Conservation (phyloP, 2,797 vertebrate genomes). For the Rhynchotus rufescens region DNA sequence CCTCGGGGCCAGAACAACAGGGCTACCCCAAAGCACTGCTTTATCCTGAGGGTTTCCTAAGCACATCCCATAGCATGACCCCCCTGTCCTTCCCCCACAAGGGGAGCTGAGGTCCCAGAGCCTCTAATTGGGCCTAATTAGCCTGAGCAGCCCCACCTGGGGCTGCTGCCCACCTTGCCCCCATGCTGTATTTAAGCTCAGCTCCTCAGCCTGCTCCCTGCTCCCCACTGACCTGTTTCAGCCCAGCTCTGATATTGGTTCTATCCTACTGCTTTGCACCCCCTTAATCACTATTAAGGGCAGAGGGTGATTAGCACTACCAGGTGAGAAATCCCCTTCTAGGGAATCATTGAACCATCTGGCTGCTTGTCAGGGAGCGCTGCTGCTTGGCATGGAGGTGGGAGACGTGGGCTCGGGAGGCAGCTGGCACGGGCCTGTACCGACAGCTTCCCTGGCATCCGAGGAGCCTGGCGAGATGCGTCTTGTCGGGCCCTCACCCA, state of each 20-base stretch:
- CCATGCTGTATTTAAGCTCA: not conserved
- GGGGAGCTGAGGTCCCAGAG: not conserved
- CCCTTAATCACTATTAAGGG: fast-evolving
- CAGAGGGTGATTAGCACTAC: too few relatives aligned
- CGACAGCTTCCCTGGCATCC: not conserved
- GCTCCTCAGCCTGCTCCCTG: fast-evolving
- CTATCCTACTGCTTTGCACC: not conserved
- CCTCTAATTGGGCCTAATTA: not conserved
- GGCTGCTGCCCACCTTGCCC: not conserved
- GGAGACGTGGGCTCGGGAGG: not conserved
- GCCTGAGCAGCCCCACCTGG: not conserved
- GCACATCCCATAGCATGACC: not conserved
- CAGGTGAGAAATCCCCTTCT: not conserved
- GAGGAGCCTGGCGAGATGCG: conserved; percentile 5
- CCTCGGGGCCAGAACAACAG: not conserved
- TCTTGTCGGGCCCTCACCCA: not conserved
- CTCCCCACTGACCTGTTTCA: not conserved
- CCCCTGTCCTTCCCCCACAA: not conserved
- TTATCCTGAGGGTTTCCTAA: not conserved
- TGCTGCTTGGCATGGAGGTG: not conserved
- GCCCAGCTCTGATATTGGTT: fast-evolving
- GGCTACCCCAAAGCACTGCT: not conserved
- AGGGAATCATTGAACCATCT: not conserved
- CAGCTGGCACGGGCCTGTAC: not conserved
- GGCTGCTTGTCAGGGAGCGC: not conserved